These are phyloP conservation scores for Cinara cedri DNA, from an alignment of 2,888 invertebrate genomes.

Conservation along the genomic window DNA sequence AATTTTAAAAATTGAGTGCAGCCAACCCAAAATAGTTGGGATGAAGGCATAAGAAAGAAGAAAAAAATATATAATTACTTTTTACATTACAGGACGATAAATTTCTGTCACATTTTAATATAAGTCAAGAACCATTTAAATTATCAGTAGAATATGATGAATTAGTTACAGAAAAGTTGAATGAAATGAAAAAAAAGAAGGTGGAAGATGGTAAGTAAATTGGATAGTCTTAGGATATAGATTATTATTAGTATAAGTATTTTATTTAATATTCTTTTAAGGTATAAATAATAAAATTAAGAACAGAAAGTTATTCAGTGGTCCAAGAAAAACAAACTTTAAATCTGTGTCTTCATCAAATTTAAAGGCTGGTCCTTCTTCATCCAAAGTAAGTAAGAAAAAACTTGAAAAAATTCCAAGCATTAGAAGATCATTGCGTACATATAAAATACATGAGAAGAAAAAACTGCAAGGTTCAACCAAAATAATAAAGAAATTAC, in stretches of 20 bases:
- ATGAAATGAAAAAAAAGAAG: neutral
- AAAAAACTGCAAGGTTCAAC: neutral
- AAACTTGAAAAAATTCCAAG: neutral
- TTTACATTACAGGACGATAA: conserved; percentile 12
- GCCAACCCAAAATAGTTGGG: too few species aligned
- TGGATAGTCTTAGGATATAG: neutral
- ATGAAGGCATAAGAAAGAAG: too few species aligned
- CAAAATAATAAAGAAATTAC: too few species aligned
- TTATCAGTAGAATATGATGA: conserved; percentile 20
- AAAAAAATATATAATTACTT: neutral
- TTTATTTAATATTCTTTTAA: conserved; percentile 1
- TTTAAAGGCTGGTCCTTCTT: neutral
- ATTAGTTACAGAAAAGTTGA: neutral
- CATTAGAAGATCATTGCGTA: conserved; percentile 45
- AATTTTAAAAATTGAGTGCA: too few species aligned
- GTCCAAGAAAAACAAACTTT: neutral
- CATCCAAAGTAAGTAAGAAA: neutral
- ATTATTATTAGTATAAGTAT: too few species aligned
- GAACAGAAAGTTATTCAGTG: neutral
- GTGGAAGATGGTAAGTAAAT: neutral
- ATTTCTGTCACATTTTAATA: neutral
- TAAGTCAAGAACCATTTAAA: neutral
- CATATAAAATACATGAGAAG: conserved; percentile 22
- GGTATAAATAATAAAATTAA: neutral
- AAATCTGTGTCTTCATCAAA: conserved; percentile 29